phyloP scores from a whole-genome alignment of 2,113 vertebrate species.

The Tonatia bakeri region DNA sequence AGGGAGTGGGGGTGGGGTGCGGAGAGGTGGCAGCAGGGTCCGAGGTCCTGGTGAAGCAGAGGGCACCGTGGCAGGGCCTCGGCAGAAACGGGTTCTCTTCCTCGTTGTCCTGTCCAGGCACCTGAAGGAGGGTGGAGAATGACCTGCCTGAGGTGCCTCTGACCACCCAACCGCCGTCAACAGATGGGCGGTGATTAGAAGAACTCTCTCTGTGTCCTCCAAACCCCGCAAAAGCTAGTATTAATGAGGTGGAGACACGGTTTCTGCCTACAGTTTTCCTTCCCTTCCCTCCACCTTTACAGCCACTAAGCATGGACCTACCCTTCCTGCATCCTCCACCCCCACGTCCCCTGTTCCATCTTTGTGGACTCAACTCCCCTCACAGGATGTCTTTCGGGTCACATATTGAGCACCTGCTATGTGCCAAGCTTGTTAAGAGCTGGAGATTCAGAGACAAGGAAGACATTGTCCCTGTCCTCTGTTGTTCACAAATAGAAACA shows the following conservation, averaged over 20 bases:
- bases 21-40: neutral
- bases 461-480: neutral
- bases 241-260: neutral
- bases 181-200: neutral
- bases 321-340: too few species aligned
- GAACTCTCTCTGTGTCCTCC: neutral
- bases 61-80: neutral
- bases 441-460: neutral
- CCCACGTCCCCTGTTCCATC: neutral
- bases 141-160: neutral
- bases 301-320: neutral
- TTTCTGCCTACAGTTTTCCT: neutral
- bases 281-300: neutral
- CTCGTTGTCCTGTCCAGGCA: neutral
- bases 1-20: neutral
- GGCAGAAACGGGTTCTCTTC: neutral
- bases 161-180: neutral
- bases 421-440: neutral
- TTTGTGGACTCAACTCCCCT: neutral
- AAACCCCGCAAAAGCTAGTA: neutral
- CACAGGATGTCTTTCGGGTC: neutral
- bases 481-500: neutral
- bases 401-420: neutral
- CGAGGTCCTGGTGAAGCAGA: neutral
- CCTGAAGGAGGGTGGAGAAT: neutral